A percentile compares a stretch with the other conserved stretches of the same genome.
phyloP scores from a whole-genome alignment of 2,888 invertebrate species.

The Tenthredo mesomela region DNA sequence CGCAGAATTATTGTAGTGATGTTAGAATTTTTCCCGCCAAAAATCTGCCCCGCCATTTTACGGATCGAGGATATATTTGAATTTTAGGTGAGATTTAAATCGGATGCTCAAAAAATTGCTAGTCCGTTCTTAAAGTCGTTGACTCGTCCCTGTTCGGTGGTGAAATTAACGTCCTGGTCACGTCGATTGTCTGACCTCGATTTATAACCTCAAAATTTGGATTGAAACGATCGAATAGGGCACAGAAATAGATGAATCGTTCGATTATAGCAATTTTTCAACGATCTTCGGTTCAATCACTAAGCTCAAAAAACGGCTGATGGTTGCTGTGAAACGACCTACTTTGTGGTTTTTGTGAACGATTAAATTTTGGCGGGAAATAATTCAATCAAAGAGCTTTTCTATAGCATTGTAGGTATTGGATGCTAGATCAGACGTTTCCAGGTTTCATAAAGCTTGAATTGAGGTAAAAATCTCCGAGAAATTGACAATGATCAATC shows the following conservation, averaged over 20 bases:
- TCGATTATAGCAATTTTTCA: neutral
- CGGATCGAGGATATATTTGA: neutral
- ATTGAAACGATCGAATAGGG: neutral
- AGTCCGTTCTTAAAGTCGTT: too few species aligned
- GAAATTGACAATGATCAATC: neutral
- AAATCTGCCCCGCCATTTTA: neutral
- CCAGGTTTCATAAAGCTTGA: neutral
- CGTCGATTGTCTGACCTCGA: neutral
- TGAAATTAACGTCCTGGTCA: neutral
- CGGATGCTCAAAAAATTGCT: neutral
- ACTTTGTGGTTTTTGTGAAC: neutral
- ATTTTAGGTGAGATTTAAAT: neutral
- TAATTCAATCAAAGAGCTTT: neutral
- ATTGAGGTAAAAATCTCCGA: neutral
- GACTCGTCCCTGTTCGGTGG: too few species aligned
- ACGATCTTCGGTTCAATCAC: neutral
- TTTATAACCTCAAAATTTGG: neutral
- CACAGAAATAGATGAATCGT: neutral
- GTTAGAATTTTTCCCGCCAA: neutral
- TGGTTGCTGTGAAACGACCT: neutral
- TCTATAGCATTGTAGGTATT: neutral
- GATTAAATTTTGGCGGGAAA: neutral
- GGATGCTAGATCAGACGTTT: neutral
- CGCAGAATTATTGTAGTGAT: neutral
- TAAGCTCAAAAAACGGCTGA: neutral